phyloP scores from a whole-genome alignment of 2,888 invertebrate genomes.

The Torymus aiolomorphi region DNA sequence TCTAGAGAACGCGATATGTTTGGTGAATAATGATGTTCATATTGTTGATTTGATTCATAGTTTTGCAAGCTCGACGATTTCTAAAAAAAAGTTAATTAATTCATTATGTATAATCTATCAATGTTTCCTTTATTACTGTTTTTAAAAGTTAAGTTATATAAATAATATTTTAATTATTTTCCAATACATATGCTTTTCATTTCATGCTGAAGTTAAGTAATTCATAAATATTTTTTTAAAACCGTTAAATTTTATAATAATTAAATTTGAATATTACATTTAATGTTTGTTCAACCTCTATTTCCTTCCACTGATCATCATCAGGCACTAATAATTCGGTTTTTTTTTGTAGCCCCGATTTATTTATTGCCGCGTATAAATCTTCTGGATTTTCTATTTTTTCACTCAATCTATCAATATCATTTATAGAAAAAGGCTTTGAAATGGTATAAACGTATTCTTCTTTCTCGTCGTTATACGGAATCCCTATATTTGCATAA shows the following conservation, averaged over 20 bases:
- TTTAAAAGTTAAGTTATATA: too few species aligned
- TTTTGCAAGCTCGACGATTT: constrained; percentile 72
- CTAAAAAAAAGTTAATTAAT: constrained; percentile 57
- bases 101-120: too few species aligned
- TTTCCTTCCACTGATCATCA: constrained; percentile 69
- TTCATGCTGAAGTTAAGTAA: too few species aligned
- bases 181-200: background rate
- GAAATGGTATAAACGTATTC: constrained; percentile 69
- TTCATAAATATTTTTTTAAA: too few species aligned
- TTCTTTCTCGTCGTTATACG: constrained; percentile 63
- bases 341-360: constrained; percentile 67
- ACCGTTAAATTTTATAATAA: too few species aligned
- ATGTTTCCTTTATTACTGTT: too few species aligned
- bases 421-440: constrained; percentile 64
- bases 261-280: constrained; percentile 57
- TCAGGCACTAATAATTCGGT: constrained; percentile 36
- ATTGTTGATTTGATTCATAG: constrained; percentile 68
- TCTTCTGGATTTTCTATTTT: constrained; percentile 77
- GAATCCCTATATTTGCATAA: constrained; percentile 60
- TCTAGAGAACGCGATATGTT: constrained; percentile 78
- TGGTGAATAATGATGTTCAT: constrained; percentile 68
- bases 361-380: constrained; percentile 75
- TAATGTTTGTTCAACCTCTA: constrained; percentile 65
- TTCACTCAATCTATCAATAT: constrained; percentile 67
- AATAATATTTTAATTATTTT: background rate